Base-by-base conservation (phyloP, 2,888 invertebrate species). In the Podabrus alpinus region DNA sequence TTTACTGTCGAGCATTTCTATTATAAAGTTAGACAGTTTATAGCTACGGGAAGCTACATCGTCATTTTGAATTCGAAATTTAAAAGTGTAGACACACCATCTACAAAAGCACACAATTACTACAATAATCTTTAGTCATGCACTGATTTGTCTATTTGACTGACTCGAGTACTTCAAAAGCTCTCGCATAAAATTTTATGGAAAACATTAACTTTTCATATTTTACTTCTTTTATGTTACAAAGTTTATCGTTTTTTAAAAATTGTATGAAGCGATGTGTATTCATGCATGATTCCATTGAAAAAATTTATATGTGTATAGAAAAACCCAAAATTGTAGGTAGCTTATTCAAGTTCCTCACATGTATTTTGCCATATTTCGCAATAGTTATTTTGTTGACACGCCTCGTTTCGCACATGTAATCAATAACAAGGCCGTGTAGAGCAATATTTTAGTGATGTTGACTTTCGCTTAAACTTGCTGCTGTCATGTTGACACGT, bases 401-500 rank as follows among this genome's bases (percentile, higher is more conserved):
- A 71, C 62, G 70, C 72, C 68, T 76, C 70, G 73, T 69, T 76
- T 73, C 66, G 68, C 60, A 76, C 69, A 76, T 76, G 71, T 71
- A 76, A 76, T 76, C 76, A 76, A 76, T 76, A 73, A 76, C 71
- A 66, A 64, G 71, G 66, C 69, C 68, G 73, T 73, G 74, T 71
- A 73, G 72, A 71, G 73, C 74, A 77, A 78, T 73, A 77, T 78
- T 78, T 78, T 78, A 69, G 77, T 69, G 68, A 68, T 78, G 79
- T 79, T 78, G 77, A 78, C 79, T 75, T 75, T 73, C 72, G 75
- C 73, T 74, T 77, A 78, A 77, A 77, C 74, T 78, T 78, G 78
- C 77, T 77, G 70, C 79, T 74, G 79, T 78, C 79, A 77, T 79
- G 78, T 77, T 80, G 78, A 80, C 79, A 78, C 75, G 76, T 78